These are phyloP conservation scores for Bombus confusus DNA, from an alignment of 1,140 invertebrate species.

Conservation along the genomic window DNA sequence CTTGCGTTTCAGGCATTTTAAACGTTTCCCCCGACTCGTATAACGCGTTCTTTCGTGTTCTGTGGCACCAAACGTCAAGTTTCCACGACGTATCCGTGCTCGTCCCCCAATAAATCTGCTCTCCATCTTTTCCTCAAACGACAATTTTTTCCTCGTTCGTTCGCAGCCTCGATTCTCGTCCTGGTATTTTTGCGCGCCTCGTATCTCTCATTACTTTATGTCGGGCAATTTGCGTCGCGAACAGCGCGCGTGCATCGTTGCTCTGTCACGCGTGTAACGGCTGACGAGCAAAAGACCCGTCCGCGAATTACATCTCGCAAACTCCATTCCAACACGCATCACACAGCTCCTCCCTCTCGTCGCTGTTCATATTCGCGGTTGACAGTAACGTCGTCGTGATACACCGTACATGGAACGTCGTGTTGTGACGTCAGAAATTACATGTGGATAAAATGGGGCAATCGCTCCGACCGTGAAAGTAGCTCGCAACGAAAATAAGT, in stretches of 20 bases:
- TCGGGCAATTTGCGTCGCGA: constrained; percentile 40
- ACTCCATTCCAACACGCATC: neutral
- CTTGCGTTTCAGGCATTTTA: neutral
- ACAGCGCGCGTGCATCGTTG: neutral
- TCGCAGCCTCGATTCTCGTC: constrained; percentile 24
- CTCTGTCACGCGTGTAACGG: neutral
- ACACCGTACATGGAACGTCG: constrained; percentile 1
- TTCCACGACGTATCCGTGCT: neutral
- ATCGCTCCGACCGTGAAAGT: constrained; percentile 45
- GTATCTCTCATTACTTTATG: constrained; percentile 62
- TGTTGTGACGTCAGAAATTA: neutral
- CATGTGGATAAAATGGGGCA: constrained; percentile 32
- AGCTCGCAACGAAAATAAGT: constrained; percentile 20
- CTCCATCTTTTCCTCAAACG: neutral
- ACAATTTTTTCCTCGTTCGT: constrained; percentile 1
- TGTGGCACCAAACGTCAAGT: neutral
- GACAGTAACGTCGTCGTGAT: neutral
- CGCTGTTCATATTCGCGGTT: constrained; percentile 1
- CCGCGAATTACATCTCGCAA: neutral
- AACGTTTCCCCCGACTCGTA: neutral
- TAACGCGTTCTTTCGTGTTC: neutral
- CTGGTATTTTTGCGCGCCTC: constrained; percentile 54
- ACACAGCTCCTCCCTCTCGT: neutral
- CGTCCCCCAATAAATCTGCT: constrained; percentile 26
- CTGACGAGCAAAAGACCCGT: neutral